Percentiles rank a stretch among this genome's conserved stretches.
phyloP scores from a whole-genome alignment of 2,113 vertebrate genomes.

The Chaetodon auriga region DNA sequence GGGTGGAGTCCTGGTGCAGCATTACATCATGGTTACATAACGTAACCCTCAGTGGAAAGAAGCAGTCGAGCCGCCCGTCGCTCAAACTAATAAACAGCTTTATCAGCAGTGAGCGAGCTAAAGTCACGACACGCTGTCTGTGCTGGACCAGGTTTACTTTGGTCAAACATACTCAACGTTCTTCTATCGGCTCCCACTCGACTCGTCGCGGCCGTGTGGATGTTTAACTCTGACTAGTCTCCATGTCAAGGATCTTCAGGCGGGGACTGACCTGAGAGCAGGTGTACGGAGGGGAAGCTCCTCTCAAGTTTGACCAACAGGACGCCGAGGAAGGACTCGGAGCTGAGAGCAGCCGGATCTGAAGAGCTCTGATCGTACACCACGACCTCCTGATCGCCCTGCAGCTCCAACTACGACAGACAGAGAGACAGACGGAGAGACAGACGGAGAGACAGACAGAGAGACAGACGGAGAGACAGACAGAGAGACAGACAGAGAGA shows the following conservation, averaged over 20 bases:
- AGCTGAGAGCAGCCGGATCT: slow-evolving; percentile 84
- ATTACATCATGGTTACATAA: slow-evolving; percentile 81
- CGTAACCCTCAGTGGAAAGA: slow-evolving; percentile 27
- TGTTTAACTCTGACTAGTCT: background rate
- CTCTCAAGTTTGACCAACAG: slow-evolving; percentile 94
- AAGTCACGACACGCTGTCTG: background rate
- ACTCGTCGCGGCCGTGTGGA: background rate
- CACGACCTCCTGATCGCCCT: slow-evolving; percentile 90
- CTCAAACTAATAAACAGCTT: slow-evolving; percentile 26
- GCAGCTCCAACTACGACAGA: slow-evolving; percentile 87
- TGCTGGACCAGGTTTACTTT: too few species aligned
- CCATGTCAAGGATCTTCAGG: background rate
- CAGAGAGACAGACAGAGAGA: too few species aligned
- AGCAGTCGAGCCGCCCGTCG: slow-evolving; percentile 2
- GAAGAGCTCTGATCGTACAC: slow-evolving; percentile 95
- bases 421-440: background rate
- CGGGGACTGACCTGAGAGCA: slow-evolving; percentile 90
- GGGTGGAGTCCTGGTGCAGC: slow-evolving; percentile 48
- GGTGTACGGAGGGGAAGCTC: slow-evolving; percentile 90
- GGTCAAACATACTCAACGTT: too few species aligned
- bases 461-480: too few species aligned
- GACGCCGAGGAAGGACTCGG: slow-evolving; percentile 92
- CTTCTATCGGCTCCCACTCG: too few species aligned
- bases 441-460: too few species aligned
- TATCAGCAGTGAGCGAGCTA: background rate